Conservation (phyloP, 2,797 vertebrate genomes). For the Oryzias dopingdopingensis region DNA sequence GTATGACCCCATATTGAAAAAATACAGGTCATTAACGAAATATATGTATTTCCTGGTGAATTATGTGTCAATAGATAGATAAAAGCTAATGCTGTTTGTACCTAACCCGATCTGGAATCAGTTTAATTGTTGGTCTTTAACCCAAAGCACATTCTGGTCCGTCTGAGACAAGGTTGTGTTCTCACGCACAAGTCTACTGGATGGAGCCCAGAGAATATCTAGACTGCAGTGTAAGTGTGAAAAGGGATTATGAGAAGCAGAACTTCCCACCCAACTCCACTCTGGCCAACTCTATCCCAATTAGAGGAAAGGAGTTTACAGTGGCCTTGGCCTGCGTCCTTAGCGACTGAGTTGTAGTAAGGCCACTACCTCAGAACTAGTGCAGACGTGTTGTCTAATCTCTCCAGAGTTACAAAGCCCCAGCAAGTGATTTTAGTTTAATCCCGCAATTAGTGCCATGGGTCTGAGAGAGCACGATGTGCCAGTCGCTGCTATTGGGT, state of each 20-base stretch:
- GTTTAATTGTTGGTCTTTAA: no score
- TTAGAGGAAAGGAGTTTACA: slow-evolving; percentile 47
- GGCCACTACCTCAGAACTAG: slow-evolving; percentile 23
- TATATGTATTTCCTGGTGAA: no score
- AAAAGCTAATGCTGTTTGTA: neutral
- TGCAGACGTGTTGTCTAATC: slow-evolving; percentile 53
- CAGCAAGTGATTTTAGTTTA: slow-evolving; percentile 33
- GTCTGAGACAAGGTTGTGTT: neutral
- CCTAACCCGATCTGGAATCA: slow-evolving; percentile 9
- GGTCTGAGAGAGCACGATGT: slow-evolving; percentile 9
- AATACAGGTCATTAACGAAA: no score
- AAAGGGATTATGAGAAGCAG: slow-evolving; percentile 3
- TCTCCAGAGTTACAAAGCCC: slow-evolving; percentile 36
- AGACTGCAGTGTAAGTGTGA: neutral
- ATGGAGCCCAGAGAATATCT: neutral
- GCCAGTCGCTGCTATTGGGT: slow-evolving; percentile 17
- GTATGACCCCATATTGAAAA: no score
- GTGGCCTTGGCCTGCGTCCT: slow-evolving; percentile 18
- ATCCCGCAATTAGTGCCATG: slow-evolving; percentile 41
- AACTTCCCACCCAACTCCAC: neutral
- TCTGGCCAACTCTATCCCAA: slow-evolving; percentile 17
- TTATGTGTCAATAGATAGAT: no score
- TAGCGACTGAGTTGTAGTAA: slow-evolving; percentile 18
- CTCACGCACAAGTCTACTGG: neutral
- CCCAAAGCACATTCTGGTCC: neutral